A percentile compares a stretch with the other conserved stretches of the same genome.
Conservation (phyloP, 2,888 invertebrate genomes). For the Ophion ellenae region DNA sequence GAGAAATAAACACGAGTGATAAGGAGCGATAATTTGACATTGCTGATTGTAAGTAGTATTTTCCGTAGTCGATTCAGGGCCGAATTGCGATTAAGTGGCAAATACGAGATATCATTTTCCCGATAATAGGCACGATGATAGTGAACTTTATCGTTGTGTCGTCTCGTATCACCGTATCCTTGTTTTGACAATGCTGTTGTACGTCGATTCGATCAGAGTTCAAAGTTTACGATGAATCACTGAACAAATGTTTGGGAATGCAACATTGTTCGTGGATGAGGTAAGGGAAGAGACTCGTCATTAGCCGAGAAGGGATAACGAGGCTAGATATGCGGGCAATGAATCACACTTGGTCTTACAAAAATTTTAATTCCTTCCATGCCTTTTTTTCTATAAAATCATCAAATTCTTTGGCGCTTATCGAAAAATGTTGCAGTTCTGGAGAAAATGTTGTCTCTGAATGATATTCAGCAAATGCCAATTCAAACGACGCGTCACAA, state of each 20-base stretch:
- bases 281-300: not conserved
- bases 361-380: no score
- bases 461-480: no score
- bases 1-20: not conserved
- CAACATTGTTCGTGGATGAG: not conserved
- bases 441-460: no score
- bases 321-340: no score
- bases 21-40: not conserved
- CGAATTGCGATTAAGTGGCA: not conserved
- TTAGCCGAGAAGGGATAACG: not conserved
- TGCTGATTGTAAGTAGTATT: not conserved
- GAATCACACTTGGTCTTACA: no score
- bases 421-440: no score
- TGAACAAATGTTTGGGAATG: not conserved
- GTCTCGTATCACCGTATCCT: not conserved
- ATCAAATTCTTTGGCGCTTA: no score
- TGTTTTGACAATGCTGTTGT: not conserved
- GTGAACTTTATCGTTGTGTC: not conserved
- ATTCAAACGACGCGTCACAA: no score
- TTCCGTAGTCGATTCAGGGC: not conserved
- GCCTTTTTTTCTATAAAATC: no score
- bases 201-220: conserved; percentile 10
- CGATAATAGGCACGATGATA: not conserved
- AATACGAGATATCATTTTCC: not conserved
- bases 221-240: conserved; percentile 1